Evolutionary conservation across 2,797 vertebrate species (phyloP).

Genomic region (Rhadinocentrus ornatus): DNA sequence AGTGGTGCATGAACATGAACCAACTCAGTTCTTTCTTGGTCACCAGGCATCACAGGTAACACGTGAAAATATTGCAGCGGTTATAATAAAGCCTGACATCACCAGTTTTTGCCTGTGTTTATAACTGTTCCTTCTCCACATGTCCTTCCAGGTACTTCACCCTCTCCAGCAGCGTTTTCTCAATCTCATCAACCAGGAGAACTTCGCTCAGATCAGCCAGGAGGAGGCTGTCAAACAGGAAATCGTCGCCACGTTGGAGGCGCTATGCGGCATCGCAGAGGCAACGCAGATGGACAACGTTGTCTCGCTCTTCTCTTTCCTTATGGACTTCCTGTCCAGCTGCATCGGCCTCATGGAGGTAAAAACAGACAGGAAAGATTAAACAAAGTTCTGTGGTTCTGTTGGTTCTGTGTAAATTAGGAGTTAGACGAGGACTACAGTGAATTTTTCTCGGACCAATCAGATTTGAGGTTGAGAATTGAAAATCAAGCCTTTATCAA

Average conservation of each 20-base stretch:
- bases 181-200: conserved; percentile 98
- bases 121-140: background rate
- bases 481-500: no score
- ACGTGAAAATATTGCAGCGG: no score
- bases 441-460: no score
- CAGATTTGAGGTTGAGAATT: no score
- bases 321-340: conserved; percentile 98
- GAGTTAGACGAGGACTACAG: background rate
- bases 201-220: conserved; percentile 97
- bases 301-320: conserved; percentile 94
- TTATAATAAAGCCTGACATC: no score
- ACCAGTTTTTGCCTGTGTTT: background rate
- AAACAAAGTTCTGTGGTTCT: background rate
- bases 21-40: background rate
- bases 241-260: conserved; percentile 94
- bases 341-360: conserved; percentile 99
- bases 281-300: conserved; percentile 99
- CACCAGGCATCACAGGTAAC: no score
- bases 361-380: background rate
- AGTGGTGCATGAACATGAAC: no score
- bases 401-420: background rate
- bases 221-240: conserved; percentile 95
- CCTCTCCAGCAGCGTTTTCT: conserved; percentile 97
- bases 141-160: conserved; percentile 88
- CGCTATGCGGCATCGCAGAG: conserved; percentile 96